phyloP scores from a whole-genome alignment of 2,888 invertebrate species.

The Rhodophaea formosa region DNA sequence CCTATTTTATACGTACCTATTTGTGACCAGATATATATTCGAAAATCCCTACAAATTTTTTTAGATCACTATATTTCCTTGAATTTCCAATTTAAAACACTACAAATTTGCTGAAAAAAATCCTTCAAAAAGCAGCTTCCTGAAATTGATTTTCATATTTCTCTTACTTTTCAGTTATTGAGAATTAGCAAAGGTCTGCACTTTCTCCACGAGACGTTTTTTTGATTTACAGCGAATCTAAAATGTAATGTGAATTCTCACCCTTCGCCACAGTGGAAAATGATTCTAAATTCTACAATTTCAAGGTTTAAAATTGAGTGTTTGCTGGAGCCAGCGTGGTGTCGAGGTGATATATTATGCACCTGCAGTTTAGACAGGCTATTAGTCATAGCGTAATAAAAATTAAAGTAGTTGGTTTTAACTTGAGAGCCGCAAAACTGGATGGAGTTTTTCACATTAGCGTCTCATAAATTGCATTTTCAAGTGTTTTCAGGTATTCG shows the following conservation, averaged over 20 bases:
- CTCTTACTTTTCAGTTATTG: neutral
- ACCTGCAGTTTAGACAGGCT: constrained; percentile 17
- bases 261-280: constrained; percentile 6
- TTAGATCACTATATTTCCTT: too few species aligned
- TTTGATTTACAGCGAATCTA: constrained; percentile 31
- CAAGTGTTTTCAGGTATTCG: neutral
- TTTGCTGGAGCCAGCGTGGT: neutral
- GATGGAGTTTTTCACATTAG: constrained; percentile 7
- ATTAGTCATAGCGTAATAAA: constrained; percentile 17
- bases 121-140: neutral
- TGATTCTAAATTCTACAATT: neutral
- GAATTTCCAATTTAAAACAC: too few species aligned
- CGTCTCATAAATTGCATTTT: neutral
- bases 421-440: constrained; percentile 9
- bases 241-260: constrained; percentile 28
- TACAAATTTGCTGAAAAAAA: too few species aligned
- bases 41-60: too few species aligned
- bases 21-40: too few species aligned
- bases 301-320: constrained; percentile 6
- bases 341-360: constrained; percentile 19
- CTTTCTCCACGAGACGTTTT: constrained; percentile 24
- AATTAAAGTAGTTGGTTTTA: constrained; percentile 15
- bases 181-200: constrained; percentile 22
- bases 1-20: too few species aligned
- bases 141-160: neutral